These are phyloP conservation scores for Geophilus truncorum DNA, from an alignment of 2,888 invertebrate genomes.

Conservation along the genomic window DNA sequence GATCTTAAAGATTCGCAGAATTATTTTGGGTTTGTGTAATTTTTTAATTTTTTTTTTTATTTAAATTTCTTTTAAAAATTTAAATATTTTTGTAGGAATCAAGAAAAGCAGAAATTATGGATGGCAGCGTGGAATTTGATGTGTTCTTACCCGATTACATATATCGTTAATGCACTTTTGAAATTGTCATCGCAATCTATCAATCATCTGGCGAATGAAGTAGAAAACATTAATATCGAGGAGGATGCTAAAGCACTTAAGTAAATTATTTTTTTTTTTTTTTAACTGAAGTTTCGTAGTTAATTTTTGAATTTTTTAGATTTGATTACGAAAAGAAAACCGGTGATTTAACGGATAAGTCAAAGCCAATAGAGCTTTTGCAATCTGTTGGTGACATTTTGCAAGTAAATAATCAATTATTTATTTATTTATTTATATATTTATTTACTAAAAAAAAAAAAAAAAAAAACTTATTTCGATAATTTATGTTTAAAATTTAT, in stretches of 20 bases:
- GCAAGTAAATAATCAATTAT: no score
- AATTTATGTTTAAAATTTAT: not conserved
- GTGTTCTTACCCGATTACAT: not conserved
- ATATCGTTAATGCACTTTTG: not conserved
- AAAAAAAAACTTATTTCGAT: not conserved
- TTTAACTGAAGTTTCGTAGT: no score
- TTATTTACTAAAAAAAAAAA: not conserved
- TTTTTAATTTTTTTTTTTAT: not conserved
- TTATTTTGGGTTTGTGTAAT: not conserved
- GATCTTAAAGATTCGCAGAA: not conserved
- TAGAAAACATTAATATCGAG: not conserved
- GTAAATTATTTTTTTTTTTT: not conserved
- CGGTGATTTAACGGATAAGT: not conserved
- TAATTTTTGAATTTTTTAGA: not conserved
- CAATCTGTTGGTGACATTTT: not conserved
- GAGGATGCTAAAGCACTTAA: not conserved
- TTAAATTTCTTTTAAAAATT: no score
- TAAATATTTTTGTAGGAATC: not conserved
- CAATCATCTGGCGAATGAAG: not conserved
- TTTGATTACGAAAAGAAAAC: not conserved
- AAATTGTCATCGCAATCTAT: not conserved
- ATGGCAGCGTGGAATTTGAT: not conserved
- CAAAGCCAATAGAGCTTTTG: not conserved
- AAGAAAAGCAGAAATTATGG: not conserved
- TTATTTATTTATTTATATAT: no score